Evolutionary conservation across 2,888 invertebrate species (phyloP).

Genomic region (Leucania comma): DNA sequence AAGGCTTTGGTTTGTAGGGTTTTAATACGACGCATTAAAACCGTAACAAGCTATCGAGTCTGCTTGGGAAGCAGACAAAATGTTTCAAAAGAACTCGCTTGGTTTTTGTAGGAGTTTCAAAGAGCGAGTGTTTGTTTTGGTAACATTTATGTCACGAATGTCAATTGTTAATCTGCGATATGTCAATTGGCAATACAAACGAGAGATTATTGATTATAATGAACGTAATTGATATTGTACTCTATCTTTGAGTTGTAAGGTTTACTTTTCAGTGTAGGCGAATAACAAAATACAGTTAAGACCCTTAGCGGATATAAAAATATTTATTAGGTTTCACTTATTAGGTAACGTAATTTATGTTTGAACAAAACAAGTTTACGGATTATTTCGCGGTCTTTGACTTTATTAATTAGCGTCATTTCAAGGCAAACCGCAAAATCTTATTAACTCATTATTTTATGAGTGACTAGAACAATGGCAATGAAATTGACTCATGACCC

Average conservation of each 20-base stretch:
- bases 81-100: background rate
- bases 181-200: constrained; percentile 18
- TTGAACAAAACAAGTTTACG: constrained; percentile 23
- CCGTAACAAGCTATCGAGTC: background rate
- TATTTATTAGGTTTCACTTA: constrained; percentile 25
- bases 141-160: constrained; percentile 28
- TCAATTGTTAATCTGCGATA: constrained; percentile 34
- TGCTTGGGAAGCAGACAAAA: background rate
- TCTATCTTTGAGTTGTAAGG: background rate
- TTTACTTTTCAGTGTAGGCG: constrained; percentile 1
- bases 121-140: constrained; percentile 23
- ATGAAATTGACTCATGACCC: constrained; percentile 36
- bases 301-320: constrained; percentile 20
- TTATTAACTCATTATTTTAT: constrained; percentile 14
- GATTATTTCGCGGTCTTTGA: constrained; percentile 24
- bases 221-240: background rate
- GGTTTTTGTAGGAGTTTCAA: background rate
- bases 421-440: constrained; percentile 20
- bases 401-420: constrained; percentile 27
- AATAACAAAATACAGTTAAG: constrained; percentile 13
- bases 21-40: constrained; percentile 5
- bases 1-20: background rate
- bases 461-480: constrained; percentile 26
- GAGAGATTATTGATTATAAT: background rate
- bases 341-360: constrained; percentile 30